phyloP scores from a whole-genome alignment of 1,140 invertebrate genomes.

The Drosophila willistoni region DNA sequence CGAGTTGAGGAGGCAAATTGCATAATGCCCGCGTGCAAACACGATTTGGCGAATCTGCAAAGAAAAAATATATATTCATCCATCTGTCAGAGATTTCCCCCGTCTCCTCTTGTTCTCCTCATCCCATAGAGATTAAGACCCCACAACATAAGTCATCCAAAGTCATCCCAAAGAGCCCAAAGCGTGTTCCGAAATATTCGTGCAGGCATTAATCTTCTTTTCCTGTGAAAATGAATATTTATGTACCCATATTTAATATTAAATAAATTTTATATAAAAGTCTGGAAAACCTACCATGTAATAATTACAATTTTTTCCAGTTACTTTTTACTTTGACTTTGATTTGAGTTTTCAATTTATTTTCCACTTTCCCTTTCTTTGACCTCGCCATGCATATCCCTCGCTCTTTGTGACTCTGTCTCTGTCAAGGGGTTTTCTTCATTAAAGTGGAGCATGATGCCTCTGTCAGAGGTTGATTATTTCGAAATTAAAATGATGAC shows the following conservation, averaged over 20 bases:
- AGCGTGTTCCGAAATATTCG: slow-evolving; percentile 11
- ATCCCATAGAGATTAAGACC: neutral
- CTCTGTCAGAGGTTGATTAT: slow-evolving; percentile 12
- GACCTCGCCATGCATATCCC: neutral
- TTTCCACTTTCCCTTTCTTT: slow-evolving; percentile 9
- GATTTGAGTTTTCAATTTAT: slow-evolving; percentile 19
- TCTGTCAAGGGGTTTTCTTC: neutral
- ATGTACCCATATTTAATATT: slow-evolving; percentile 3
- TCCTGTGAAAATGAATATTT: slow-evolving; percentile 4
- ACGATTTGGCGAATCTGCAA: slow-evolving; percentile 13
- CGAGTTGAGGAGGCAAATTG: slow-evolving; percentile 17
- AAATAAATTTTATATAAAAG: slow-evolving; percentile 10
- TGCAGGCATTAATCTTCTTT: slow-evolving; percentile 15
- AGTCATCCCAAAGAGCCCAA: slow-evolving; percentile 5
- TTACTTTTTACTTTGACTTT: slow-evolving; percentile 7
- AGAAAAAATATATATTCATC: slow-evolving; percentile 6
- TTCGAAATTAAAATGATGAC: slow-evolving; percentile 16
- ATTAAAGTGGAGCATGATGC: slow-evolving; percentile 12
- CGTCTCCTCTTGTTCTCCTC: neutral
- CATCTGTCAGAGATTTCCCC: neutral
- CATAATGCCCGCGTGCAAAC: slow-evolving; percentile 21
- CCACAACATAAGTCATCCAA: slow-evolving; percentile 12
- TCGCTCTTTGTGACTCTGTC: neutral
- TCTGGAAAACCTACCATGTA: neutral
- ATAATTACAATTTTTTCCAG: neutral